A percentile compares a stretch with the other conserved stretches of the same genome.
phyloP scores from a whole-genome alignment of 2,888 invertebrate species.

The Glomeris marginata region DNA sequence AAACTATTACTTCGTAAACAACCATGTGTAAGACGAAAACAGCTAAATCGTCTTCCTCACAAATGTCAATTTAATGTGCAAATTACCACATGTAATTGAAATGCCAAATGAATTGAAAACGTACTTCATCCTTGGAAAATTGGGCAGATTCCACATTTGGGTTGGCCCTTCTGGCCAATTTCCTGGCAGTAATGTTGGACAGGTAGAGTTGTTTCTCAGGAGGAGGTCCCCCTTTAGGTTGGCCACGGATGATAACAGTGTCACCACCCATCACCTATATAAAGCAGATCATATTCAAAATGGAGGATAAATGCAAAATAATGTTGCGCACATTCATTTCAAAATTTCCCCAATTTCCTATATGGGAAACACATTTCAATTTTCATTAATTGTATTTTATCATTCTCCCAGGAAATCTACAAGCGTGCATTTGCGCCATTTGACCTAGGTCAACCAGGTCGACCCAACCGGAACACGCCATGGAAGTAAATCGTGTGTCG shows the following conservation, averaged over 20 bases:
- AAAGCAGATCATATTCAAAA: slow-evolving; percentile 12
- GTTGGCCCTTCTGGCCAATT: slow-evolving; percentile 61
- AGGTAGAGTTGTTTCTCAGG: slow-evolving; percentile 83
- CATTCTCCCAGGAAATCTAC: no score
- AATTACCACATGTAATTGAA: slow-evolving; percentile 39
- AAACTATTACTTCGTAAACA: no score
- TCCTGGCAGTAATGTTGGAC: slow-evolving; percentile 81
- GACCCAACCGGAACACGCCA: no score
- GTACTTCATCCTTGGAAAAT: slow-evolving; percentile 31
- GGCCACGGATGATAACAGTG: slow-evolving; percentile 76
- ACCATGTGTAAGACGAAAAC: not conserved
- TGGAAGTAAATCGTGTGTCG: no score
- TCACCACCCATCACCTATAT: slow-evolving; percentile 88
- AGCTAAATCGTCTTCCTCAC: not conserved
- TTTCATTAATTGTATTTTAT: no score
- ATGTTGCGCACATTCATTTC: no score
- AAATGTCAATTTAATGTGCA: no score
- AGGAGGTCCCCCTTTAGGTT: slow-evolving; percentile 68
- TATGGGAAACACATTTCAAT: no score
- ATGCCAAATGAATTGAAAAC: slow-evolving; percentile 3
- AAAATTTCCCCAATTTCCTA: no score
- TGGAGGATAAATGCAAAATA: no score
- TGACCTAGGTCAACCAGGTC: no score
- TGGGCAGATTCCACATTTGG: slow-evolving; percentile 30
- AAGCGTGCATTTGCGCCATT: no score